Evolutionary conservation across 2,113 vertebrate genomes (phyloP), one percentile per base, ranked within the genome.

Genomic region (Cheirogaleus medius): DNA sequence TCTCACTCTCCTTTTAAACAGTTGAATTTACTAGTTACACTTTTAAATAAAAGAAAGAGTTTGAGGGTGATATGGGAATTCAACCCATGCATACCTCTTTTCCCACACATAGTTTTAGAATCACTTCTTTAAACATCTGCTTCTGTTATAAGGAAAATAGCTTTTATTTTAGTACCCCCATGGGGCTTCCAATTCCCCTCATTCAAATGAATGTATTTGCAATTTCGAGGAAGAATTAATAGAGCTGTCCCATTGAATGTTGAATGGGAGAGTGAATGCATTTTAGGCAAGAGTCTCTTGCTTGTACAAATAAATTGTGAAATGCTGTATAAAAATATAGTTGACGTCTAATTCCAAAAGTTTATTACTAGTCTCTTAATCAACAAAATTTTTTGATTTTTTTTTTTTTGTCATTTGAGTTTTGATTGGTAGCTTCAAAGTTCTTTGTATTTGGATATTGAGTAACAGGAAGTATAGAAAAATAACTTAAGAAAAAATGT

Each of bases 111-210:
- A 44, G 37, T 92, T 87, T 66, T 90, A 78, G 89, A 97, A 90
- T 82, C 47, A 85, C 74, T 97, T 96, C 54, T 96, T 95, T 94
- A 97, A 97, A 94, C 52, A 90, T 92, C 93, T 97, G 71, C 87
- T 95, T 94, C 80, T 52, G 60, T 97, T 86, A 23, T 81, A 87
- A 91, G 39, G 47, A 95, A 97, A 84, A 89, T 81, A 63, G 52
- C 73, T 71, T 94, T 90, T 94, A 94, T 94, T 97, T 95, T 69
- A 66, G n/a, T 73, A 54, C 39, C 42, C 86, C 69, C 34, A 64
- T 77, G 87, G 80, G 80, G 29, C 32, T 97, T 96, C 52, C 17
- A 4, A 42, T 77, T 94, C 66, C 52, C 77, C 49, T 73, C 69
- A 95, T 97, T 95, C 89, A 95, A 93, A 95, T 92, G 92, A 97